A percentile compares a stretch with the other conserved stretches of the same genome.
Evolutionary conservation across 2,888 invertebrate species (phyloP).

Genomic region (Entomobrya multifasciata): DNA sequence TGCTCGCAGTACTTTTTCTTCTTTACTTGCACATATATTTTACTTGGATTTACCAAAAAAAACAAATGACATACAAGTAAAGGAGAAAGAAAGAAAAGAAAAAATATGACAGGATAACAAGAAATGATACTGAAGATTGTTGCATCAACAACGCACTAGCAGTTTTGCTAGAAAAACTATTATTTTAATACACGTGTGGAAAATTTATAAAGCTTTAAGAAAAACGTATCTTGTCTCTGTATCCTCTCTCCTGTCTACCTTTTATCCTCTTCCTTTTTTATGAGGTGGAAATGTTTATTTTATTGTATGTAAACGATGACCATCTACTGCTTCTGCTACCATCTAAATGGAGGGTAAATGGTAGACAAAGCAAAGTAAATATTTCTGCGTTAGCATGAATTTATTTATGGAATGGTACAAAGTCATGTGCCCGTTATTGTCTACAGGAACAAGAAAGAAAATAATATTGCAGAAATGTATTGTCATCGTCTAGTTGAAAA

Average conservation of each 20-base stretch:
- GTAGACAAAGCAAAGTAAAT: too few relatives aligned
- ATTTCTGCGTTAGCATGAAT: not conserved
- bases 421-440: too few relatives aligned
- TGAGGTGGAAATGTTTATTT: slow-evolving; percentile 47
- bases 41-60: slow-evolving; percentile 25
- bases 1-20: not conserved
- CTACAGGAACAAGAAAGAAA: not conserved
- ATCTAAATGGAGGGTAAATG: too few relatives aligned
- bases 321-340: not conserved
- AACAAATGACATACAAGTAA: too few relatives aligned
- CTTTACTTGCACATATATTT: not conserved
- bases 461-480: not conserved
- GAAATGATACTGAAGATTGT: too few relatives aligned
- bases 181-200: too few relatives aligned
- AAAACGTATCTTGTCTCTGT: not conserved
- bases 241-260: not conserved
- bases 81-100: not conserved
- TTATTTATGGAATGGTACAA: not conserved
- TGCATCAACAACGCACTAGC: too few relatives aligned
- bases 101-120: too few relatives aligned
- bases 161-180: too few relatives aligned
- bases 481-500: too few relatives aligned
- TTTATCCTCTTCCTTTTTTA: slow-evolving; percentile 47
- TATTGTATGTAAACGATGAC: slow-evolving; percentile 51
- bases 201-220: too few relatives aligned